phyloP scores from a whole-genome alignment of 2,113 vertebrate genomes.

The Anoura caudifer region DNA sequence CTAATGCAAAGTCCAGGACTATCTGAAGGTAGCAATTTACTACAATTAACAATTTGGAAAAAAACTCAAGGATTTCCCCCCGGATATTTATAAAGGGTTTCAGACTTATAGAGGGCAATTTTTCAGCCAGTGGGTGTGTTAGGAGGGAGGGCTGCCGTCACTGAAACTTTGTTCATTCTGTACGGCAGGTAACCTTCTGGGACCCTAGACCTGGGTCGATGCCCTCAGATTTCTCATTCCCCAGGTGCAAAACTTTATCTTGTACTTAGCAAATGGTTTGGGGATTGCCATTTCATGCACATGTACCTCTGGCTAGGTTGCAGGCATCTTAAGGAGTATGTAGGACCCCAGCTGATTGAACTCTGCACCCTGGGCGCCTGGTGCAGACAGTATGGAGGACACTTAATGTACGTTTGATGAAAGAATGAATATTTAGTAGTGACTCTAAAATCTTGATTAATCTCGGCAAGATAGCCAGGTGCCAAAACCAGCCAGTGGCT shows the following conservation, averaged over 20 bases:
- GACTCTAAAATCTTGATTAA: neutral
- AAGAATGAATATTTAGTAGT: neutral
- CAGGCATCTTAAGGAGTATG: neutral
- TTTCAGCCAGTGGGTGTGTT: neutral
- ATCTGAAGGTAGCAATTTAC: conserved; percentile 66
- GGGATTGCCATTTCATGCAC: neutral
- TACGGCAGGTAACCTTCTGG: neutral
- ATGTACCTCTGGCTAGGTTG: neutral
- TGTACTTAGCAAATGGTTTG: neutral
- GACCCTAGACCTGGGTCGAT: neutral
- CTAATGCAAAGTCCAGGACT: conserved; percentile 34
- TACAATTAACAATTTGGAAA: conserved; percentile 58
- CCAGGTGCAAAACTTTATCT: neutral
- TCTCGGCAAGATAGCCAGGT: neutral
- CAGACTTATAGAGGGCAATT: neutral
- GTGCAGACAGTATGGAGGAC: neutral
- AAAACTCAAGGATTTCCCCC: neutral
- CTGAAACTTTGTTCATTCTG: neutral
- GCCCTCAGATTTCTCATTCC: neutral
- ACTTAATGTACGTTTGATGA: neutral
- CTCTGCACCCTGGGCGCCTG: neutral
- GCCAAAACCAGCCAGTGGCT: neutral
- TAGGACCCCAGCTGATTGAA: neutral
- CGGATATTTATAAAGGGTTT: conserved; percentile 40
- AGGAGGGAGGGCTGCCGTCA: neutral